Percentiles rank a stretch among this genome's conserved stretches.
These are phyloP conservation scores for Amphiprion clarkii DNA, from an alignment of 2,797 vertebrate genomes.

Conservation along the genomic window DNA sequence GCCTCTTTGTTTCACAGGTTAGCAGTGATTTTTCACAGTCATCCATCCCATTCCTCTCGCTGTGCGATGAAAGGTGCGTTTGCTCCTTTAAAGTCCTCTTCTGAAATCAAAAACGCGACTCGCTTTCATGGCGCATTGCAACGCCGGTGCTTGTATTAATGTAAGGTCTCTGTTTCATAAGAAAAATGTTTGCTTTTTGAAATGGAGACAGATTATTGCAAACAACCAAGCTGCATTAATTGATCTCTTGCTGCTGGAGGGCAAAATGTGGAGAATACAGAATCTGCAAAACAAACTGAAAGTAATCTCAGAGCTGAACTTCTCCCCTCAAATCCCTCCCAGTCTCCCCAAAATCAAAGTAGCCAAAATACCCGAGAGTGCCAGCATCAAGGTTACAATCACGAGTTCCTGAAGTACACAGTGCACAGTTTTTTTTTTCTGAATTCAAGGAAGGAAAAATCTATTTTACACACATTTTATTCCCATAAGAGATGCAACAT, in stretches of 20 bases:
- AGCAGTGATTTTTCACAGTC: slow-evolving; percentile 73
- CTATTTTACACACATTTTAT: background rate
- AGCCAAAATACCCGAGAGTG: background rate
- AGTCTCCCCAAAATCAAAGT: slow-evolving; percentile 7
- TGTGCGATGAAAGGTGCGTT: slow-evolving; percentile 57
- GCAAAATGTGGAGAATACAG: slow-evolving; percentile 20
- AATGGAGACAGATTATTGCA: slow-evolving; percentile 68
- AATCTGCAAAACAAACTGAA: slow-evolving; percentile 57
- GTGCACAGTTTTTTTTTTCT: too few species aligned
- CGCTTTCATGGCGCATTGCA: slow-evolving; percentile 61
- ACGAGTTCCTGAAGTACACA: background rate
- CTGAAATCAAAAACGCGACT: slow-evolving; percentile 63
- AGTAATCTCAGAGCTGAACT: slow-evolving; percentile 44
- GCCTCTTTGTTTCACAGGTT: slow-evolving; percentile 76
- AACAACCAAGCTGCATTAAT: slow-evolving; percentile 54
- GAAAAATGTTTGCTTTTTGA: slow-evolving; percentile 64
- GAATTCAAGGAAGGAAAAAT: background rate
- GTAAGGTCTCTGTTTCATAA: slow-evolving; percentile 69
- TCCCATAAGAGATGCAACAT: background rate
- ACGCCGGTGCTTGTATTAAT: slow-evolving; percentile 42
- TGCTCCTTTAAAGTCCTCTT: slow-evolving; percentile 45
- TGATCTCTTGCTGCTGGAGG: slow-evolving; percentile 49
- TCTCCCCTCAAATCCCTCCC: background rate
- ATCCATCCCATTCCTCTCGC: slow-evolving; percentile 52
- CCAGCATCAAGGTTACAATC: too few species aligned